Evolutionary conservation across 2,113 vertebrate genomes (phyloP).

Genomic region (Oxygymnocypris stewartii): DNA sequence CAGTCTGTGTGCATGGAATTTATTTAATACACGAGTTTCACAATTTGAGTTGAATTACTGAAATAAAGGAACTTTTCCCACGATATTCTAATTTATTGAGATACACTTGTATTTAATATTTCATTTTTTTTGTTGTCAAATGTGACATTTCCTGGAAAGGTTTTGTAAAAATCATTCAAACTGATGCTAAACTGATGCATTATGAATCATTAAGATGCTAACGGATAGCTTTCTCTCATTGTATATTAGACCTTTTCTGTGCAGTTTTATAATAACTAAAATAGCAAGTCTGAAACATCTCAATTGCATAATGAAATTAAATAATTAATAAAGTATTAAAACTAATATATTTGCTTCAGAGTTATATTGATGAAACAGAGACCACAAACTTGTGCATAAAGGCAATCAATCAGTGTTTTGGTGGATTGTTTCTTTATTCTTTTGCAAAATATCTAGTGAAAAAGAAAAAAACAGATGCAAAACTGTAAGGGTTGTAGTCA

Average conservation of each 20-base stretch:
- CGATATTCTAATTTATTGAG: no score
- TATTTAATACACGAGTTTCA: no score
- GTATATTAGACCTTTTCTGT: neutral
- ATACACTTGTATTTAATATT: no score
- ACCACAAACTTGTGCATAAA: neutral
- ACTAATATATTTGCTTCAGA: neutral
- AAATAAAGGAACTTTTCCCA: no score
- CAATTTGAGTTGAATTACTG: no score
- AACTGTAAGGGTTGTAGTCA: neutral
- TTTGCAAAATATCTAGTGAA: slow-evolving; percentile 26
- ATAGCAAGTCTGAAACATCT: neutral
- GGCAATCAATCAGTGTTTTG: neutral
- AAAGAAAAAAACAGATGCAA: slow-evolving; percentile 15
- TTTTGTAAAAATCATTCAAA: no score
- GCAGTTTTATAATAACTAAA: neutral
- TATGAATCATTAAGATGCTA: no score
- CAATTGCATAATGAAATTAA: neutral
- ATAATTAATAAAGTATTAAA: neutral
- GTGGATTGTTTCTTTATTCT: slow-evolving; percentile 11
- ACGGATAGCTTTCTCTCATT: no score
- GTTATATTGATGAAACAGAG: neutral
- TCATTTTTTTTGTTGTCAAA: no score
- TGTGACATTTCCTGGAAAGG: no score
- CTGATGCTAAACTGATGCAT: no score
- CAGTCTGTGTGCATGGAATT: no score